Evolutionary conservation across 2,797 vertebrate genomes (phyloP).

Genomic region (Sorex maritimensis): DNA sequence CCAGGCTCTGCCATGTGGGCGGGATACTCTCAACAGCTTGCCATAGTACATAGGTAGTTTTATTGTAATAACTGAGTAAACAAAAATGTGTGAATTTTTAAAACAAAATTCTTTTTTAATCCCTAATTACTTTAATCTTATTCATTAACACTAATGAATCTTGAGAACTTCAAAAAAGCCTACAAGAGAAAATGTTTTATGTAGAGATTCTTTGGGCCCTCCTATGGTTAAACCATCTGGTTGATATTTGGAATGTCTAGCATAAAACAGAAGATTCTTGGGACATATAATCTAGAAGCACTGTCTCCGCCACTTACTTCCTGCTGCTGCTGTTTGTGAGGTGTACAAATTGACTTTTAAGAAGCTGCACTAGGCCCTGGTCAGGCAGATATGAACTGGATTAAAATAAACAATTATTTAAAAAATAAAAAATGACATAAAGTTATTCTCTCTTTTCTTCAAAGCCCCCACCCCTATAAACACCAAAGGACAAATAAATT

Average conservation of each 20-base stretch:
- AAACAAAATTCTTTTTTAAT: background rate
- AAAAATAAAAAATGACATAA: background rate
- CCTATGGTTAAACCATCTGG: background rate
- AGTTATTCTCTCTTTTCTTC: background rate
- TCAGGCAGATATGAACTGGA: background rate
- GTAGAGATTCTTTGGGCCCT: background rate
- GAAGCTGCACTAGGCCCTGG: background rate
- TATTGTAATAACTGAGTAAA: background rate
- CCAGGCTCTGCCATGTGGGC: too few species aligned
- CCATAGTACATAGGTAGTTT: background rate
- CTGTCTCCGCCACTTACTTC: background rate
- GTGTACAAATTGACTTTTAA: constrained; percentile 32
- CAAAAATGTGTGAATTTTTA: background rate
- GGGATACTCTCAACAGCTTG: too few species aligned
- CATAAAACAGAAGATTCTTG: background rate
- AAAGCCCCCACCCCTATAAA: background rate
- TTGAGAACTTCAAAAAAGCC: background rate
- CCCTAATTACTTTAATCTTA: background rate
- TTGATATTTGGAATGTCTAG: background rate
- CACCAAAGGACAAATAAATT: background rate
- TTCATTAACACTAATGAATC: background rate
- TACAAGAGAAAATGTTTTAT: background rate
- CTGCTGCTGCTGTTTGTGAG: constrained; percentile 6
- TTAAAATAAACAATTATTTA: background rate
- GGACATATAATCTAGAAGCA: background rate